Percentiles rank a stretch among this genome's conserved stretches.
Evolutionary conservation across 2,797 vertebrate species (phyloP).

Genomic region (Clarias pachynema): DNA sequence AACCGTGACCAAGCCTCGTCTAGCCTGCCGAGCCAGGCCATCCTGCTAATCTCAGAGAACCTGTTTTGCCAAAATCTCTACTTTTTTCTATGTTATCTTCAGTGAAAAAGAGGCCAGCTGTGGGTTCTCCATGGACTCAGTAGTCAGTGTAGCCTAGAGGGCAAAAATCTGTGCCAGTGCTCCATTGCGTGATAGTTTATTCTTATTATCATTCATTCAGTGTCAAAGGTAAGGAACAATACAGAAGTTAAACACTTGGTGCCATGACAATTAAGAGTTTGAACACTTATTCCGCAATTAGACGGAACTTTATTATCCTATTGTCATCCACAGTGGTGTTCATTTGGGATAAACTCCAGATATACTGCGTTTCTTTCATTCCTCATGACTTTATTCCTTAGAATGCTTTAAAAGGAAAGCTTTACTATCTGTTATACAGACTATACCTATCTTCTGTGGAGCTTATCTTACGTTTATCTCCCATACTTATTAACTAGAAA

Average conservation of each 20-base stretch:
- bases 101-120: not conserved
- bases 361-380: constrained; percentile 2
- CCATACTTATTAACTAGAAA: constrained; percentile 37
- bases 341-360: constrained; percentile 34
- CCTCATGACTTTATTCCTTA: not conserved
- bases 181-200: not conserved
- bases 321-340: constrained; percentile 18
- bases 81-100: not conserved
- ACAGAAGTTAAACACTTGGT: not conserved
- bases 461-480: constrained; percentile 1
- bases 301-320: constrained; percentile 11
- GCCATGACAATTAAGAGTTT: constrained; percentile 21
- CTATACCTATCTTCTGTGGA: constrained; percentile 10
- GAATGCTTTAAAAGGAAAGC: not conserved
- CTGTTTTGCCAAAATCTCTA: constrained; percentile 1
- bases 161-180: not conserved
- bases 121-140: not conserved
- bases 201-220: not conserved
- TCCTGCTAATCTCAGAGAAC: constrained; percentile 1
- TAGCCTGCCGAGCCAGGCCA: not conserved
- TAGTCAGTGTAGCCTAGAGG: not conserved
- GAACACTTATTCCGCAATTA: constrained; percentile 25
- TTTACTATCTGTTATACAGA: constrained; percentile 35
- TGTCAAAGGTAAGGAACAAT: not conserved
- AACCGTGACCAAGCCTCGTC: not conserved